phyloP scores from a whole-genome alignment of 2,888 invertebrate species.

The Amphipoea lucens region DNA sequence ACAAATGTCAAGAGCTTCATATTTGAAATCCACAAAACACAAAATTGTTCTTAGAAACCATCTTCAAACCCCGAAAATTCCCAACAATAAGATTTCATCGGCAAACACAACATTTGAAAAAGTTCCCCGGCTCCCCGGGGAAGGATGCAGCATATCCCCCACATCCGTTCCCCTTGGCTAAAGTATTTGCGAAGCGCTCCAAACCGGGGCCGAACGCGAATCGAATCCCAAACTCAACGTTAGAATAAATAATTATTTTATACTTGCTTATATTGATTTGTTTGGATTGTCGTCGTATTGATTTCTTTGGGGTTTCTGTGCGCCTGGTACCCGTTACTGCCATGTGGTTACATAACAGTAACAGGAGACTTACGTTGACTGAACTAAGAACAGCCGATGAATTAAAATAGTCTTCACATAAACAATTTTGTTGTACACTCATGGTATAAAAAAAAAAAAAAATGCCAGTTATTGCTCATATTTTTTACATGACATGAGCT shows the following conservation, averaged over 20 bases:
- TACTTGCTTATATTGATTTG: constrained; percentile 55
- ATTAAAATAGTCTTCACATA: not conserved
- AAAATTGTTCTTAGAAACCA: constrained; percentile 1
- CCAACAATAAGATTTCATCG: constrained; percentile 48
- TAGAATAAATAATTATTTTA: constrained; percentile 65
- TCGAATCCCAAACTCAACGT: constrained; percentile 56
- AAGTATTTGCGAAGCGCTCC: constrained; percentile 70
- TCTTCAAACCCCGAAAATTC: constrained; percentile 12
- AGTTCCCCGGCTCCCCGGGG: constrained; percentile 35
- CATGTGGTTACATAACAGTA: not conserved
- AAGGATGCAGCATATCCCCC: constrained; percentile 52
- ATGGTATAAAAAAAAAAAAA: not conserved
- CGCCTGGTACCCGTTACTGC: constrained; percentile 1
- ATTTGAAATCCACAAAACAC: not conserved
- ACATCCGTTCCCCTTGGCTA: constrained; percentile 56
- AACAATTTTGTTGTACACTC: not conserved
- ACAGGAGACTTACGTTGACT: not conserved
- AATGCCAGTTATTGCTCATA: not conserved
- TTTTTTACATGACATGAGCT: not conserved
- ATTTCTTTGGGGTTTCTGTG: constrained; percentile 13
- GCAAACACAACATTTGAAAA: constrained; percentile 52
- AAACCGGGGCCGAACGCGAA: constrained; percentile 46
- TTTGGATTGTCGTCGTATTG: constrained; percentile 42
- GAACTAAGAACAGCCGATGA: not conserved
- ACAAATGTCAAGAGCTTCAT: not conserved